These are phyloP conservation scores for Xylocampa areola DNA, from an alignment of 2,888 invertebrate species.

Conservation along the genomic window DNA sequence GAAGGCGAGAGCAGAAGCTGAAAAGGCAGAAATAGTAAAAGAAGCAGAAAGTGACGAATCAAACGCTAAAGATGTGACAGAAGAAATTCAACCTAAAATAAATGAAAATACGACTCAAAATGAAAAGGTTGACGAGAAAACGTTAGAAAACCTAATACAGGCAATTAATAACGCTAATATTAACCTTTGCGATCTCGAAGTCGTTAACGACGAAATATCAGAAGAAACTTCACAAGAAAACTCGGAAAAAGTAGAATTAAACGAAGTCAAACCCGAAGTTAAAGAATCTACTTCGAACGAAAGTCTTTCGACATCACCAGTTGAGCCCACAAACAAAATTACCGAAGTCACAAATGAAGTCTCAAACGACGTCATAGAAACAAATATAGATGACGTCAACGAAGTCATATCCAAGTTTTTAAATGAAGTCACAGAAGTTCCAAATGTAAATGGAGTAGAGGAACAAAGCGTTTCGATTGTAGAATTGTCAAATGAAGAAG, in stretches of 20 bases:
- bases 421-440: slow-evolving; percentile 40
- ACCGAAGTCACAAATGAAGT: slow-evolving; percentile 23
- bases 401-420: slow-evolving; percentile 50
- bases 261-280: slow-evolving; percentile 24
- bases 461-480: slow-evolving; percentile 48
- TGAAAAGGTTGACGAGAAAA: slow-evolving; percentile 72
- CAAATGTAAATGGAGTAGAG: slow-evolving; percentile 42
- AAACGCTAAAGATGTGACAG: slow-evolving; percentile 47
- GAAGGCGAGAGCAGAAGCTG: slow-evolving; percentile 62
- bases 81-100: slow-evolving; percentile 55
- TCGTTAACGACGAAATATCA: slow-evolving; percentile 64
- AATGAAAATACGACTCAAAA: slow-evolving; percentile 57
- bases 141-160: slow-evolving; percentile 77
- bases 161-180: slow-evolving; percentile 80
- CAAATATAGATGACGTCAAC: slow-evolving; percentile 44
- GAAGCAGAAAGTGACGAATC: slow-evolving; percentile 58
- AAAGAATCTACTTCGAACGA: slow-evolving; percentile 40
- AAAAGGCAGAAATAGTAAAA: slow-evolving; percentile 58
- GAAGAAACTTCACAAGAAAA: slow-evolving; percentile 57
- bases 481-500: slow-evolving; percentile 60
- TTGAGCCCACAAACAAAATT: slow-evolving; percentile 23
- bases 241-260: slow-evolving; percentile 34
- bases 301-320: slow-evolving; percentile 35
- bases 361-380: slow-evolving; percentile 5
- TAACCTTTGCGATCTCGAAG: slow-evolving; percentile 75